Evolutionary conservation across 1,140 invertebrate species (phyloP).

Genomic region (Procambarus clarkii): DNA sequence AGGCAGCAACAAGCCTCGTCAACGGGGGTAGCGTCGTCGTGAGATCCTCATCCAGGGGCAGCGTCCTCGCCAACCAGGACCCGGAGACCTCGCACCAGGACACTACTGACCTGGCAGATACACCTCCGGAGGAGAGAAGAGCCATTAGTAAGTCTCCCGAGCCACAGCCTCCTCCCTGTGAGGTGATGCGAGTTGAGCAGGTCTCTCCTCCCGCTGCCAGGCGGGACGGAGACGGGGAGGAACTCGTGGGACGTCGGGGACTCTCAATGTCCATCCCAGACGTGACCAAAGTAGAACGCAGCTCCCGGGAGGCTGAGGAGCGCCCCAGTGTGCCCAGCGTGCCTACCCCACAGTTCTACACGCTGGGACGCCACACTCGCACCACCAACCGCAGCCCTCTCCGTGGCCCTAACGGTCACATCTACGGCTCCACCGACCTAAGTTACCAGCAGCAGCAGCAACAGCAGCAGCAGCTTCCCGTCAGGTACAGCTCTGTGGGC

Average conservation of each 20-base stretch:
- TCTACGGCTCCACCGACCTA: constrained; percentile 35
- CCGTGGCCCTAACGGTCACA: constrained; percentile 22
- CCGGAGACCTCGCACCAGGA: constrained; percentile 40
- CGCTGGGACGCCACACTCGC: constrained; percentile 63
- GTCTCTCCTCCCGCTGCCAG: constrained; percentile 21
- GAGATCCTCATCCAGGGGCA: constrained; percentile 60
- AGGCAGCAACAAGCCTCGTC: constrained; percentile 56
- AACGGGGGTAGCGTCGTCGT: constrained; percentile 69
- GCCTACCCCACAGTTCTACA: constrained; percentile 69
- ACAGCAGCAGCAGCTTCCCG: constrained; percentile 44
- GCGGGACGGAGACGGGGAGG: constrained; percentile 48
- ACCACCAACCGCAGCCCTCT: constrained; percentile 33
- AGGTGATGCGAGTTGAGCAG: constrained; percentile 46
- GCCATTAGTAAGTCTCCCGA: constrained; percentile 12
- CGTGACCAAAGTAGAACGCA: constrained; percentile 67
- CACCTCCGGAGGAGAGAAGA: constrained; percentile 33
- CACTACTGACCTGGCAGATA: constrained; percentile 27
- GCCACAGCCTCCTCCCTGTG: constrained; percentile 32
- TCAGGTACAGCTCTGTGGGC: constrained; percentile 54
- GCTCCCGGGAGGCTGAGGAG: constrained; percentile 26
- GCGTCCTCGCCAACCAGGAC: constrained; percentile 55
- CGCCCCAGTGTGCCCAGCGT: constrained; percentile 28
- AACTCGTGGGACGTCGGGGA: constrained; percentile 26
- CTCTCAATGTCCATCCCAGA: constrained; percentile 71
- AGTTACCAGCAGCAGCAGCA: constrained; percentile 53